Base-by-base conservation (phyloP, 2,888 invertebrate species). In the Malthinus seriepunctatus region DNA sequence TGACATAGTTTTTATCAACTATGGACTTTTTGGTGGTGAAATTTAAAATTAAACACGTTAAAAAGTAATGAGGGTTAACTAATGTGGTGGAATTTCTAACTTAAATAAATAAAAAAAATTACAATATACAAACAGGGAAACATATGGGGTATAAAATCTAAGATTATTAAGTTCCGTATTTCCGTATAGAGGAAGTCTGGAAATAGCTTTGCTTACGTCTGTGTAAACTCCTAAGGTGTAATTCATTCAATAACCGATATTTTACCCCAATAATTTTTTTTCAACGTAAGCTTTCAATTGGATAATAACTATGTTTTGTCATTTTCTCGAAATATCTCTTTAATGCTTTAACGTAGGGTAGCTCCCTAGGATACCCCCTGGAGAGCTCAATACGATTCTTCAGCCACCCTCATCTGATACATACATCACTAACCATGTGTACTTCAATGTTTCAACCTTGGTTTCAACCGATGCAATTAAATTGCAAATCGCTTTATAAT, bases 81-180 rank as follows among this genome's bases (percentile, higher is more conserved):
- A 33, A 10, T n/a, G 14, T 12, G 15, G 47, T 42, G 35, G 48
- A 48, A 54, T 54, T 54, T 33, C 11, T 12, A 39, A 48, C 42
- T 38, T 34, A 35, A 47, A 33, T 39, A 53, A 46, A 53, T 47
- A 53, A 46, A 34, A 23, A 47, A 38, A 54, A 48, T 54, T 54
- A 54, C 54, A 48, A 54, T 38, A 23, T 37, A 61, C 64, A 66
- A 63, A 63, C 35, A 64, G 62, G 57, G 61, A 64, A 66, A 66
- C 64, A 66, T 59, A 63, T 66, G 64, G 61, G 61, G 55, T 58
- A 62, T 59, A 56, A 59, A 50, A n/a, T 63, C 63, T 63, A 66
- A 64, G 63, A 66, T 54, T 48, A 54, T 54, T 54, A 33, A 54
- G 38, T 54, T 46, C 31, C 39, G 39, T 48, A 46, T 46, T 54